Evolutionary conservation across 2,888 invertebrate genomes (phyloP).

Genomic region (Xanthia icteritia): DNA sequence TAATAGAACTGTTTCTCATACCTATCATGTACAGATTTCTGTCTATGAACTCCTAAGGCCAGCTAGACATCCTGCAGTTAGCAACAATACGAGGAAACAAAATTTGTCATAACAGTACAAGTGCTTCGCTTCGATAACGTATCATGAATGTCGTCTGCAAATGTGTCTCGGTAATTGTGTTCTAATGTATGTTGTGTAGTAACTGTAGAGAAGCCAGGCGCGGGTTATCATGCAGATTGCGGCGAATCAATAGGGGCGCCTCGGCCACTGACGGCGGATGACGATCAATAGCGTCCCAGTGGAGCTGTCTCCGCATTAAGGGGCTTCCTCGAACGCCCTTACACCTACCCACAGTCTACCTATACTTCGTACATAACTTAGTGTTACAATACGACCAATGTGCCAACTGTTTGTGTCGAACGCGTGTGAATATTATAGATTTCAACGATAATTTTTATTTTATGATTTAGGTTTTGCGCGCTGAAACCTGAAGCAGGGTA

Average conservation of each 20-base stretch:
- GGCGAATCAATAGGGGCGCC: slow-evolving; percentile 90
- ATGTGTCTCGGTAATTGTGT: slow-evolving; percentile 74
- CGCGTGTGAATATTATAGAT: slow-evolving; percentile 55
- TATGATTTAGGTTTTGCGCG: slow-evolving; percentile 26
- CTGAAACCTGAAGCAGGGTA: slow-evolving; percentile 2
- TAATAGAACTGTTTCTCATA: not conserved
- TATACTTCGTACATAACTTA: slow-evolving; percentile 78
- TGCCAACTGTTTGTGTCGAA: slow-evolving; percentile 59
- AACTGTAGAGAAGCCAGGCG: slow-evolving; percentile 83
- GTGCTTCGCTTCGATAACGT: slow-evolving; percentile 65
- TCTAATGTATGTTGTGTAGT: slow-evolving; percentile 79
- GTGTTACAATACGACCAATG: slow-evolving; percentile 67
- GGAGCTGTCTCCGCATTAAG: slow-evolving; percentile 90
- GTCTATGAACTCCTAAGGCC: not conserved
- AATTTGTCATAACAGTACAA: slow-evolving; percentile 54
- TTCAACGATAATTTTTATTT: slow-evolving; percentile 41
- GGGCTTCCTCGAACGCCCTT: slow-evolving; percentile 90
- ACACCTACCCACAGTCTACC: slow-evolving; percentile 86
- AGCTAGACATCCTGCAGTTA: slow-evolving; percentile 18
- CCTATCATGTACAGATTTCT: not conserved
- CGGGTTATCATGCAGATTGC: slow-evolving; percentile 90
- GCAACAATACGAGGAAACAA: slow-evolving; percentile 26
- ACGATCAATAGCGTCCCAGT: slow-evolving; percentile 90
- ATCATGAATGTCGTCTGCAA: slow-evolving; percentile 68
- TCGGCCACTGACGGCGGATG: slow-evolving; percentile 89